phyloP scores from a whole-genome alignment of 2,888 invertebrate genomes.

The Pyrochroa serraticornis region DNA sequence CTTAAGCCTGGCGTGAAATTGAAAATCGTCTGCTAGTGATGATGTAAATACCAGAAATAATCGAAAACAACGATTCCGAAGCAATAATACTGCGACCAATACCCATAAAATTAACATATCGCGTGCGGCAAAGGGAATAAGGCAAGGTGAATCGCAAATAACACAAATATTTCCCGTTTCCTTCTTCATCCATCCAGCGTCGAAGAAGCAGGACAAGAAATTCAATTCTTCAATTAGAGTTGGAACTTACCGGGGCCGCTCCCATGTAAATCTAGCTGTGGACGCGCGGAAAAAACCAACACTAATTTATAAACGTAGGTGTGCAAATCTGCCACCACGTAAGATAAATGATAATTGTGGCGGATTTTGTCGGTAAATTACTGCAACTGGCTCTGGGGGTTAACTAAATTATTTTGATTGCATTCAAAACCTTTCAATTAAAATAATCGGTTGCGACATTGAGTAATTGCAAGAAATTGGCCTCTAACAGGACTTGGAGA shows the following conservation, averaged over 20 bases:
- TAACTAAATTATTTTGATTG: no score
- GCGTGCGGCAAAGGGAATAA: not conserved
- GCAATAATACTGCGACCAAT: no score
- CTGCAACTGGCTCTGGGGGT: no score
- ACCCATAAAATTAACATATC: not conserved
- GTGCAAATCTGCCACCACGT: not conserved
- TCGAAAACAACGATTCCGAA: no score
- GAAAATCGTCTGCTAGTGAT: no score
- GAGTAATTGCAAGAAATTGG: no score
- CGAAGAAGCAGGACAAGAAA: not conserved
- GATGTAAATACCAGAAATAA: no score
- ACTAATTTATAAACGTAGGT: not conserved
- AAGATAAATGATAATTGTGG: not conserved
- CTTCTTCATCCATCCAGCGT: not conserved
- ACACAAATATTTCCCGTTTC: not conserved
- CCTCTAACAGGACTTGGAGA: no score
- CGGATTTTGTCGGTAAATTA: not conserved
- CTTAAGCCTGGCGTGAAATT: no score
- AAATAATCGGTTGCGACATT: no score
- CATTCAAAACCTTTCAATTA: no score
- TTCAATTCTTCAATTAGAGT: slow-evolving; percentile 11
- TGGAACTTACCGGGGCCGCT: slow-evolving; percentile 7
- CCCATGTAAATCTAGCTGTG: slow-evolving; percentile 15
- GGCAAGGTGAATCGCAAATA: not conserved
- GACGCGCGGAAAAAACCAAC: slow-evolving; percentile 1